phyloP scores from a whole-genome alignment of 2,888 invertebrate species.

The Plusia festucae region DNA sequence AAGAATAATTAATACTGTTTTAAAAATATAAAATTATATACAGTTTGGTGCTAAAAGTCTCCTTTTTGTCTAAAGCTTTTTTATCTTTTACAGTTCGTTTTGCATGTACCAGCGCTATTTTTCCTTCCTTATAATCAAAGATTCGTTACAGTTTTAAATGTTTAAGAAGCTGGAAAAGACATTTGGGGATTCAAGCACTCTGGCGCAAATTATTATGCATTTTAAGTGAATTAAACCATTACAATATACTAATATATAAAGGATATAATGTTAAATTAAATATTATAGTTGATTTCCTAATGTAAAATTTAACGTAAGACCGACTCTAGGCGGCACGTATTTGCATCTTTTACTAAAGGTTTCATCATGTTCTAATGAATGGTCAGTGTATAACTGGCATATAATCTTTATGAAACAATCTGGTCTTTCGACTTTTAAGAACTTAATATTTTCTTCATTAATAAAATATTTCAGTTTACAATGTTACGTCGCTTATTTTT shows the following conservation, averaged over 20 bases:
- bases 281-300: no score
- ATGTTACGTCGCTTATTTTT: no score
- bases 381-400: neutral
- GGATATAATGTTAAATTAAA: no score
- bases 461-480: neutral
- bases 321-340: neutral
- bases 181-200: neutral
- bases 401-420: neutral
- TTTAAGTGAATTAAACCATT: no score
- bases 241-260: no score
- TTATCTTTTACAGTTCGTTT: neutral
- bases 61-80: neutral
- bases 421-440: neutral
- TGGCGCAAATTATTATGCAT: no score
- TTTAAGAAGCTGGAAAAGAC: no score
- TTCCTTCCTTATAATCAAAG: constrained; percentile 2
- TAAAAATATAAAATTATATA: no score
- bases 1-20: no score
- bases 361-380: neutral
- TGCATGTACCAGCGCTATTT: neutral
- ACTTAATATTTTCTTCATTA: neutral
- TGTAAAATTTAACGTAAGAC: neutral
- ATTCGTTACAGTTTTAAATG: neutral
- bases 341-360: neutral
- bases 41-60: no score